Base-by-base conservation (phyloP, 2,797 vertebrate species). In the Alectoris magna region DNA sequence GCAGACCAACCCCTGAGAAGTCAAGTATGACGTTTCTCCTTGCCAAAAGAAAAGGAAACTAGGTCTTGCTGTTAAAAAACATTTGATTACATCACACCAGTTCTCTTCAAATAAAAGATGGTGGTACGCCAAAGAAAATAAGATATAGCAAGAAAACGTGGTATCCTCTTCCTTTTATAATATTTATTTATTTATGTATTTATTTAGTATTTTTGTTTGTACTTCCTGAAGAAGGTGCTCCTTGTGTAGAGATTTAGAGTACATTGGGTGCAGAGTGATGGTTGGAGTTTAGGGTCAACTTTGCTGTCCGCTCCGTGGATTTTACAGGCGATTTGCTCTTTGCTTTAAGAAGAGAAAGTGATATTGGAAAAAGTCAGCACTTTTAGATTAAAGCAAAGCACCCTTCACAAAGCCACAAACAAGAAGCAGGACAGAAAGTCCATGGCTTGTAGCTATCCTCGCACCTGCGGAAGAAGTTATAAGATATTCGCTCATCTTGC, bases 381-480 rank as follows among this genome's bases (percentile, higher is more conserved):
- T 98, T 98, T 98, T 98, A 98, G 97, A 98, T 98, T 99, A 99
- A 98, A 99, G 98, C 98, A 99, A 98, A 98, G 98, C 98, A 98
- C 98, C 98, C 98, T 98, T 98, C 98, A 98, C 97, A 98, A 98
- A 97, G 97, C 97, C 98, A 95, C 98, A 98, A 88, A 97, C 97
- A 98, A 99, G 98, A 95, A 99, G 98, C 96, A 99, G 98, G 98
- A 98, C 97, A 97, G 98, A 98, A 98, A 98, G 98, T 98, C 98
- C 98, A 97, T 97, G 98, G 98, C 98, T 98, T 98, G 97, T 98
- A 97, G 98, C 98, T 98, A 98, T 99, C 98, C 98, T 99, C 96
- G 98, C 98, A 98, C 99, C 99, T 99, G 98, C 95, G 97, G 96
- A 98, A 98, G 96, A 98, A 98, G 97, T 98, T 97, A 97, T 94